These are phyloP conservation scores for Aphidius colemani DNA, from an alignment of 2,888 invertebrate species.

Conservation along the genomic window DNA sequence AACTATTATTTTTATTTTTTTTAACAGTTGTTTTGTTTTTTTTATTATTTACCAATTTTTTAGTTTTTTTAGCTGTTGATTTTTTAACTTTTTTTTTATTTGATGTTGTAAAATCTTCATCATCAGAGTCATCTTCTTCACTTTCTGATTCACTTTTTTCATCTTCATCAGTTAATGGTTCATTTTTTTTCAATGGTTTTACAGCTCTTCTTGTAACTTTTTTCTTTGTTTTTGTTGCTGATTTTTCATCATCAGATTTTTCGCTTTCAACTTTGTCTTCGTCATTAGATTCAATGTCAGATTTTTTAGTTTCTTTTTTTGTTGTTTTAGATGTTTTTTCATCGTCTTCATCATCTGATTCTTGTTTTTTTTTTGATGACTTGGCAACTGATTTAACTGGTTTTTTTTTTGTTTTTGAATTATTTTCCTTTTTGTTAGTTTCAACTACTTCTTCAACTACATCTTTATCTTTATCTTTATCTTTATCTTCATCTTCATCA, in stretches of 20 bases:
- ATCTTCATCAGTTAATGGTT: constrained; percentile 26
- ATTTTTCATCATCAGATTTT: constrained; percentile 36
- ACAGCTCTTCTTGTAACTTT: constrained; percentile 13
- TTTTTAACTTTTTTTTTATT: constrained; percentile 5
- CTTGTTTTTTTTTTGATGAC: no score
- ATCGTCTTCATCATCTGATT: constrained; percentile 40
- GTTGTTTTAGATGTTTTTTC: constrained; percentile 20
- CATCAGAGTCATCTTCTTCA: constrained; percentile 20
- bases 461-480: no score
- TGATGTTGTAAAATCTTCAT: no score
- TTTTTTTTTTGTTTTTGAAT: constrained; percentile 47
- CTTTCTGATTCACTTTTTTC: constrained; percentile 35
- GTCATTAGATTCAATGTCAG: constrained; percentile 31
- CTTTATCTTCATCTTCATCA: constrained; percentile 3
- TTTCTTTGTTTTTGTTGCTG: constrained; percentile 15
- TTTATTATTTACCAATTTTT: background rate
- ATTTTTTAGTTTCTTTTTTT: constrained; percentile 37
- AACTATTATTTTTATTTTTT: constrained; percentile 14
- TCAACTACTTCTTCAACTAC: constrained; percentile 32
- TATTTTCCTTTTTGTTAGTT: constrained; percentile 53
- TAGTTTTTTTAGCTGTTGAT: background rate
- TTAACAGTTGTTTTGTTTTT: background rate
- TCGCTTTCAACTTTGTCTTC: constrained; percentile 34
- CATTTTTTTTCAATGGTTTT: constrained; percentile 27
- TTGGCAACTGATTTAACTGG: constrained; percentile 33